phyloP scores from a whole-genome alignment of 2,888 invertebrate species.

The Branchellion lobata region DNA sequence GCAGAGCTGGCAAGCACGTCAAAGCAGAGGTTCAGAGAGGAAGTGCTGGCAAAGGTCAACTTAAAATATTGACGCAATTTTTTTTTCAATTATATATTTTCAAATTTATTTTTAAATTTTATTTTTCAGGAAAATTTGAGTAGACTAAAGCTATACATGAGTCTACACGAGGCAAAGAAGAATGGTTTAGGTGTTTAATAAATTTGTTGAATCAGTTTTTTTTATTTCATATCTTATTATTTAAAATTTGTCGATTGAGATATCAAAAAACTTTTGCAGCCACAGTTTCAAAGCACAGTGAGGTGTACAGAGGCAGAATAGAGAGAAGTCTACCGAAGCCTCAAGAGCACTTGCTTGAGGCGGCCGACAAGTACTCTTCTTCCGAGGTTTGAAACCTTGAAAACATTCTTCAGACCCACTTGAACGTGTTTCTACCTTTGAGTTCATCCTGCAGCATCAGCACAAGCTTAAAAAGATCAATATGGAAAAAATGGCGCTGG shows the following conservation, averaged over 20 bases:
- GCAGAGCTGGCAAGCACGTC: slow-evolving; percentile 4
- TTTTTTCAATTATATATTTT: background rate
- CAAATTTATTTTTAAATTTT: background rate
- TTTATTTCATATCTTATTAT: too few species aligned
- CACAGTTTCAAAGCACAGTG: background rate
- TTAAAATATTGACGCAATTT: too few species aligned
- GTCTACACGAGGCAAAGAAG: background rate
- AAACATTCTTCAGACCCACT: background rate
- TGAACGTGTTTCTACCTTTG: too few species aligned
- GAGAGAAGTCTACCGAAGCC: slow-evolving; percentile 1
- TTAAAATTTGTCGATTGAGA: too few species aligned
- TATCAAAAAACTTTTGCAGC: background rate
- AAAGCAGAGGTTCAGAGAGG: slow-evolving; percentile 1
- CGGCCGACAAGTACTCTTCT: background rate
- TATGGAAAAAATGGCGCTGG: background rate
- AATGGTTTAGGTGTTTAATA: background rate
- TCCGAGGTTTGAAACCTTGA: background rate
- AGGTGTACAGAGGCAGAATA: background rate
- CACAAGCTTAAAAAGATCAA: background rate
- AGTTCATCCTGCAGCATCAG: too few species aligned
- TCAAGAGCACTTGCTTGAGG: background rate
- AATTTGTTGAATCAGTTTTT: too few species aligned
- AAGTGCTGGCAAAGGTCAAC: background rate
- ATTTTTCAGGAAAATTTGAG: background rate
- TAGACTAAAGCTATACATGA: background rate